These are phyloP conservation scores for Dyspetes luteomarginatus DNA, from an alignment of 2,888 invertebrate species.

Conservation along the genomic window DNA sequence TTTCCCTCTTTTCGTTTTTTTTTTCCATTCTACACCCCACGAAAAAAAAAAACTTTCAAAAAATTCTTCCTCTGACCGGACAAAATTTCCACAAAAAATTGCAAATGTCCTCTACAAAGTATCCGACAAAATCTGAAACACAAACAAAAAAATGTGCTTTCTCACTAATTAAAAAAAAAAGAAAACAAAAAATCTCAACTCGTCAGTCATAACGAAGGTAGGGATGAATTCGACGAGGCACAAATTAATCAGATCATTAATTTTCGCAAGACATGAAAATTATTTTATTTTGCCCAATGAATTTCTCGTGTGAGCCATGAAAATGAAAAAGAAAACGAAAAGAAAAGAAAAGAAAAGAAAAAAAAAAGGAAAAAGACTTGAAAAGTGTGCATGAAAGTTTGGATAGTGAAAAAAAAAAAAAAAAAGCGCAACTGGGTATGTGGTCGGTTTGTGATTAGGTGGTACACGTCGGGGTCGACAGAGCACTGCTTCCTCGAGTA, in stretches of 20 bases:
- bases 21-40: slow-evolving; percentile 7
- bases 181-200: background rate
- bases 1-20: slow-evolving; percentile 12
- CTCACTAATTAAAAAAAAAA: too few species aligned
- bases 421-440: slow-evolving; percentile 83
- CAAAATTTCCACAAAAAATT: too few species aligned
- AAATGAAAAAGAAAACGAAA: background rate
- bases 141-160: too few species aligned
- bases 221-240: too few species aligned
- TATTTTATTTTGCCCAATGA: too few species aligned
- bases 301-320: background rate
- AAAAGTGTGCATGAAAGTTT: slow-evolving; percentile 69
- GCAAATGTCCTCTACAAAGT: too few species aligned
- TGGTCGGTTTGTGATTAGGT: slow-evolving; percentile 83
- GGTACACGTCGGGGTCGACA: slow-evolving; percentile 84
- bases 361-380: slow-evolving; percentile 42
- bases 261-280: too few species aligned
- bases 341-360: slow-evolving; percentile 18
- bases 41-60: too few species aligned
- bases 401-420: slow-evolving; percentile 76
- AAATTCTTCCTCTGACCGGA: too few species aligned
- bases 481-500: slow-evolving; percentile 81
- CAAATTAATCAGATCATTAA: too few species aligned
- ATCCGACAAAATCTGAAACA: too few species aligned
- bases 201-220: too few species aligned